Evolutionary conservation across 30 jellyfish, hydroid and myxozoan species (phyloP).

Genomic region (Aurelia aurita complex sp. Pacific): DNA sequence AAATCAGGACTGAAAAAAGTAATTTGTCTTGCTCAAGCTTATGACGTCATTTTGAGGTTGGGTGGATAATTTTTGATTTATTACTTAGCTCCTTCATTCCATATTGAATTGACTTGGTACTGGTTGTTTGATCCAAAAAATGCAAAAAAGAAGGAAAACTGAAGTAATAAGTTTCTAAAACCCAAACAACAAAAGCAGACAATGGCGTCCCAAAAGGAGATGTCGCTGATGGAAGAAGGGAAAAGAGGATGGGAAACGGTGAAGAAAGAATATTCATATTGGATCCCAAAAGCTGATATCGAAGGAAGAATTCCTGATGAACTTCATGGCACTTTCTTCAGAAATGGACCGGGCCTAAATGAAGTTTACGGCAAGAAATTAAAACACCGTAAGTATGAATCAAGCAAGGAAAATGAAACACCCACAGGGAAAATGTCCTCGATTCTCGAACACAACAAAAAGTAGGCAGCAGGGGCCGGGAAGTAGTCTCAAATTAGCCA

Average conservation of each 20-base stretch:
- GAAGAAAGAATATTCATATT: slow-evolving; percentile 75
- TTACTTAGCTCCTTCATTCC: no score
- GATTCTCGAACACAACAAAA: not conserved
- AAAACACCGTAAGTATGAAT: slow-evolving; percentile 86
- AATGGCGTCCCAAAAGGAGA: not conserved
- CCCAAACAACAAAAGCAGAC: not conserved
- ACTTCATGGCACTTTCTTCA: slow-evolving; percentile 90
- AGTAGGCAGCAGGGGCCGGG: no score
- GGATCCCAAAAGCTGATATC: slow-evolving; percentile 92
- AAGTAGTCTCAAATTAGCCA: no score
- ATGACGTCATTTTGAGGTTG: no score
- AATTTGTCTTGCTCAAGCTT: no score
- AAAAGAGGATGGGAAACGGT: slow-evolving; percentile 85
- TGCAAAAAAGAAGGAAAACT: no score
- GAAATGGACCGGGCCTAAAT: slow-evolving; percentile 97
- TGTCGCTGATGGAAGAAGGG: slow-evolving; percentile 20
- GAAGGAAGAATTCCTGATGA: slow-evolving; percentile 89
- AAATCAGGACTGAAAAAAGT: no score
- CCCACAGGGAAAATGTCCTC: not conserved
- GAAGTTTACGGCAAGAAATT: slow-evolving; percentile 94
- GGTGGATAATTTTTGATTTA: no score
- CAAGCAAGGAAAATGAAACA: not conserved
- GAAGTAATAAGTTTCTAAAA: not conserved
- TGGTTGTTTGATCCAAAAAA: no score
- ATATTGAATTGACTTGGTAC: no score